These are phyloP conservation scores for Creontiades dilutus DNA, from an alignment of 2,888 invertebrate species.

Conservation along the genomic window DNA sequence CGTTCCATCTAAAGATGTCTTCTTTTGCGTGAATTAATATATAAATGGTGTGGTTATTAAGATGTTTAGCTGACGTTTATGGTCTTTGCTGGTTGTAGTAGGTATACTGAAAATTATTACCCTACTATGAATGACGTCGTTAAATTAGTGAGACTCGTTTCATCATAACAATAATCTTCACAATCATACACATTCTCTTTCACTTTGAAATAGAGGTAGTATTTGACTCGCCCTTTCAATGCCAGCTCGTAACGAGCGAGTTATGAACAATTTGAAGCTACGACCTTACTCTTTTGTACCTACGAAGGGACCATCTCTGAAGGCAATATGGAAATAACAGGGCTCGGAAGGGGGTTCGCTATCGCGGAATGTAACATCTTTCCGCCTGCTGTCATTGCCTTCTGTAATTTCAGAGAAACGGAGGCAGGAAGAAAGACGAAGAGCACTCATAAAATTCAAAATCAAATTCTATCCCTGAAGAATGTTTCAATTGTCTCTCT, in stretches of 20 bases:
- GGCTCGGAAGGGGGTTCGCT: not conserved
- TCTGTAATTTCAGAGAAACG: not conserved
- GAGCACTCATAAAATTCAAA: conserved; percentile 26
- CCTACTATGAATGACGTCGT: too few species aligned
- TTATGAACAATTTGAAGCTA: conserved; percentile 28
- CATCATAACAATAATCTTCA: not conserved
- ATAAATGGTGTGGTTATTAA: too few species aligned
- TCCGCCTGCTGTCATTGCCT: not conserved
- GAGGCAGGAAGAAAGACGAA: not conserved
- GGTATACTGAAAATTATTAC: too few species aligned
- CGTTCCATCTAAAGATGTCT: too few species aligned
- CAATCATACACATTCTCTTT: not conserved
- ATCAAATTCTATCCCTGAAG: conserved; percentile 38
- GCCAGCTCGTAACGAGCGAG: conserved; percentile 13
- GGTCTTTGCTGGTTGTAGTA: too few species aligned
- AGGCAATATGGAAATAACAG: conserved; percentile 32
- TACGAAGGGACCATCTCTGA: not conserved
- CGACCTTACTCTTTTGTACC: not conserved
- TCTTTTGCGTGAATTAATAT: too few species aligned
- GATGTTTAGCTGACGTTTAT: too few species aligned
- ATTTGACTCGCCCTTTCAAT: not conserved
- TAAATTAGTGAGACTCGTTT: not conserved
- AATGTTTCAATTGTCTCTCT: conserved; percentile 40
- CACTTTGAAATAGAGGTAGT: not conserved
- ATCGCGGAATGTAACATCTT: conserved; percentile 10